Evolutionary conservation across 2,113 vertebrate species (phyloP), one percentile per base, ranked within the genome.

Genomic region (Salvelinus alpinus): DNA sequence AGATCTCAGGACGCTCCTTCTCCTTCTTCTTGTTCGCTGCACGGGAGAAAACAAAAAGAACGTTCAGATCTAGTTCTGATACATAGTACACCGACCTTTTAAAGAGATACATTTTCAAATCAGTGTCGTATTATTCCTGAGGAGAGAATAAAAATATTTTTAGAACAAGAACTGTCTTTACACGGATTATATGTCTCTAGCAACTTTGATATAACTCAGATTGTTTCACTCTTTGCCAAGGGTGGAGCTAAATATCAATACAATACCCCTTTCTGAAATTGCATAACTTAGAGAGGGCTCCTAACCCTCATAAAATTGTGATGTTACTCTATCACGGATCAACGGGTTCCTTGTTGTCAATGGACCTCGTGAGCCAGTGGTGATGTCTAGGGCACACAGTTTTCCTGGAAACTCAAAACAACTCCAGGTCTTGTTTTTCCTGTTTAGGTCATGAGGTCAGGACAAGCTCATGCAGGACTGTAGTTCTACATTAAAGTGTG

Each of bases 1-100:
- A 99, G 85, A 99, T 99, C 93, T 99, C 97, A 18, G 98, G 98
- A 80, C 98, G 95, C 65, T 99, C 98, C 87, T 99, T 99, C 91
- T 99, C 97, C 86, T 99, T 99, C 94, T 99, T 99, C 94, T 99
- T 99, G 92, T 98, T 99, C 72, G 97, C 97, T 99, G 88, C 79
- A 54, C 92, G 74, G 80, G 80, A 9, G 38, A 75, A 91, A 70
- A 2, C 81, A 75, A 20, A 60, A 4, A 47, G 38, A 8, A 12
- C 3, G 3, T 44, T 68, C 2, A 13, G 18, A 44, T 16, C 11
- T 16, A 24, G 54, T 70, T 64, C 59, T 18, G 16, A 18, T 54
- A 54, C 4, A 54, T 3, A 3, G 38, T 44, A 76, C 11, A 18
- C 14, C 13, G n/a, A 18, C 14, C 18, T 5, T 24, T n/a, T n/a